Evolutionary conservation across 2,113 vertebrate genomes (phyloP).

Genomic region (Gallinago undulata): DNA sequence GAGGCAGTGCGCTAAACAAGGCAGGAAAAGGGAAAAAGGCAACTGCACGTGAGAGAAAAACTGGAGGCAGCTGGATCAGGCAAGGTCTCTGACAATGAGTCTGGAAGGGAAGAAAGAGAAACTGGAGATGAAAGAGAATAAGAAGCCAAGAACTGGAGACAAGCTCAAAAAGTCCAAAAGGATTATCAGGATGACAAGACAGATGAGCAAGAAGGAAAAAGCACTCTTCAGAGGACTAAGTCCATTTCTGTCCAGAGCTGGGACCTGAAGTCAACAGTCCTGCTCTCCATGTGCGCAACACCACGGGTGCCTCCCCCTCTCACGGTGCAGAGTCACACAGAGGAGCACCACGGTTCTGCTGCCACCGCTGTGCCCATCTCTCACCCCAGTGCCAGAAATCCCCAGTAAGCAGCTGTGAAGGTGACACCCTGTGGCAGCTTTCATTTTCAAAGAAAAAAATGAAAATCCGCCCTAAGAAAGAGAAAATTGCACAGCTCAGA

Average conservation of each 20-base stretch:
- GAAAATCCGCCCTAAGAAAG: not conserved
- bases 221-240: not conserved
- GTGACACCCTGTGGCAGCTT: not conserved
- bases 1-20: not conserved
- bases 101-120: not conserved
- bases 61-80: fast-evolving
- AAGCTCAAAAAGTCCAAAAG: not conserved
- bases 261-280: not conserved
- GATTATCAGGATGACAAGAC: not conserved
- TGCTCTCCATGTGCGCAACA: not conserved
- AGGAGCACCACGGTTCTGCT: fast-evolving
- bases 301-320: too few relatives aligned
- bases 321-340: fast-evolving
- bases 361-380: not conserved
- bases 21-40: not conserved
- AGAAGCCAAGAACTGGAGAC: not conserved
- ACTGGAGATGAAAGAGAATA: not conserved
- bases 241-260: not conserved
- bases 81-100: not conserved
- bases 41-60: not conserved
- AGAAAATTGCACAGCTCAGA: not conserved
- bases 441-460: not conserved
- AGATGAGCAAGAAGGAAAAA: not conserved
- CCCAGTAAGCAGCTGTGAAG: not conserved
- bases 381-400: not conserved